A percentile compares a stretch with the other conserved stretches of the same genome.
phyloP scores from a whole-genome alignment of 2,888 invertebrate species.

The Agonopterix alstromeriana region DNA sequence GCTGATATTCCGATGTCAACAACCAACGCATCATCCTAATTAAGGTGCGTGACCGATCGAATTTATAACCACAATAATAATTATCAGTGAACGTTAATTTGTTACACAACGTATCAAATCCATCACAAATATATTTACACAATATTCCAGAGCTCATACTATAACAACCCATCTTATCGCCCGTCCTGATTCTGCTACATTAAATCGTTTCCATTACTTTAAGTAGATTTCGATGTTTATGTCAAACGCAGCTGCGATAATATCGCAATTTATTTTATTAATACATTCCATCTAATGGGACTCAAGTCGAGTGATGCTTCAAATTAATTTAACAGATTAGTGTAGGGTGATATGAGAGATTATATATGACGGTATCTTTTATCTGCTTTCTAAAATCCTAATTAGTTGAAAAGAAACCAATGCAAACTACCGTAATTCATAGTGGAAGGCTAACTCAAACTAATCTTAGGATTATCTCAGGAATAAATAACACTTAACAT shows the following conservation, averaged over 20 bases:
- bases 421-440: too few relatives aligned
- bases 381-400: too few relatives aligned
- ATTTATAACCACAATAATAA: too few relatives aligned
- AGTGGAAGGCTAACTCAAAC: too few relatives aligned
- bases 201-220: slow-evolving; percentile 72
- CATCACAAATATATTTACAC: neutral
- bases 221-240: slow-evolving; percentile 74
- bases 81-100: too few relatives aligned
- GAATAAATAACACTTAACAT: neutral
- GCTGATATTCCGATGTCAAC: slow-evolving; percentile 1
- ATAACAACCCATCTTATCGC: slow-evolving; percentile 44
- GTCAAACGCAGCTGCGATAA: slow-evolving; percentile 67
- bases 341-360: neutral
- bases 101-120: neutral
- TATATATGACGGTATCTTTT: too few relatives aligned
- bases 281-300: slow-evolving; percentile 58
- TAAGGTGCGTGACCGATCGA: neutral
- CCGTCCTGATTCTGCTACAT: slow-evolving; percentile 49
- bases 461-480: too few relatives aligned
- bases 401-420: too few relatives aligned
- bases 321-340: slow-evolving; percentile 8
- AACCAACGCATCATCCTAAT: neutral
- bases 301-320: slow-evolving; percentile 29
- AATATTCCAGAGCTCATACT: neutral
- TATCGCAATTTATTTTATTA: slow-evolving; percentile 69